Conservation (phyloP, 1,140 invertebrate species). For the Drosophila pseudoananassae region DNA sequence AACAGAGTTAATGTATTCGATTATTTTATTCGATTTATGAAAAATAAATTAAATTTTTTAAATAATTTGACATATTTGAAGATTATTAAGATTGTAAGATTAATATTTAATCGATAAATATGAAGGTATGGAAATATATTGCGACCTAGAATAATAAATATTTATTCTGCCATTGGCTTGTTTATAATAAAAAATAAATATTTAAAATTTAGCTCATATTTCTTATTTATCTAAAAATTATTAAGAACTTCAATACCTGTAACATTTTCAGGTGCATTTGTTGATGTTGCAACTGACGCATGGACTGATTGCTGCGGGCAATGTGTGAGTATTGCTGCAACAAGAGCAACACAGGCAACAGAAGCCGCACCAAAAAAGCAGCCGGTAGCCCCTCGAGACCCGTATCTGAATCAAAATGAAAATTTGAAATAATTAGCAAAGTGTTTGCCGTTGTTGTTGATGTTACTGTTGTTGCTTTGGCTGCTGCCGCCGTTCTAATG, state of each 20-base stretch:
- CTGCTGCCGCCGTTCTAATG: constrained; percentile 8
- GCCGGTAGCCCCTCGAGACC: constrained; percentile 24
- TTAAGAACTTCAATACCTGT: not conserved
- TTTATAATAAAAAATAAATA: too few relatives aligned
- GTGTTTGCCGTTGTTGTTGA: constrained; percentile 18
- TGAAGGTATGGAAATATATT: too few relatives aligned
- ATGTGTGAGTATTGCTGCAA: constrained; percentile 15
- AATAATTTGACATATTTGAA: too few relatives aligned
- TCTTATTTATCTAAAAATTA: not conserved
- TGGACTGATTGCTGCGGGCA: constrained; percentile 20
- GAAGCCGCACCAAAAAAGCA: not conserved
- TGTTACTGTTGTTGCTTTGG: too few relatives aligned
- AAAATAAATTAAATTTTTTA: too few relatives aligned
- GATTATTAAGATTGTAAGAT: too few relatives aligned
- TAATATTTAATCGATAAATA: too few relatives aligned
- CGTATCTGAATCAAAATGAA: constrained; percentile 41
- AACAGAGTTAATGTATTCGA: constrained; percentile 36
- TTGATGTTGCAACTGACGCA: constrained; percentile 14
- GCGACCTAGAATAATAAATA: too few relatives aligned
- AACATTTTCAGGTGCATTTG: not conserved
- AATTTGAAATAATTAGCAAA: constrained; percentile 44
- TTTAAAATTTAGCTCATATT: not conserved
- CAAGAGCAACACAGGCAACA: not conserved
- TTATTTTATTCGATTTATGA: not conserved
- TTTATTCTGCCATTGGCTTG: too few relatives aligned